Conservation (phyloP, 2,888 invertebrate species). For the Zelleria hepariella region DNA sequence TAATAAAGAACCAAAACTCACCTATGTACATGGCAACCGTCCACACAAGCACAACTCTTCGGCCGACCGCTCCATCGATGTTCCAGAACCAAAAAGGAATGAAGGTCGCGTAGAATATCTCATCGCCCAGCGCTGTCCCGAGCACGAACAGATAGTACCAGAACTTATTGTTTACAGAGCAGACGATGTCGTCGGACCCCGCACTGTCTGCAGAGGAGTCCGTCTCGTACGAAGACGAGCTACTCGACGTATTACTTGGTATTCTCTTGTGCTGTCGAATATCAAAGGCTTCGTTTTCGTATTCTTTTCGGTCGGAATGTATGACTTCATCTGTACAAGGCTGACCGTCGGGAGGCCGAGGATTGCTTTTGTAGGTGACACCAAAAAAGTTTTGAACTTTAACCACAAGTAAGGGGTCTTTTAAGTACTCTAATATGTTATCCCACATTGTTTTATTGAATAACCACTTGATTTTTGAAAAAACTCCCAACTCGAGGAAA, state of each 20-base stretch:
- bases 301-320: constrained; percentile 37
- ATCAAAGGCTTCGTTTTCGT: constrained; percentile 32
- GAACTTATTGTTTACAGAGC: constrained; percentile 77
- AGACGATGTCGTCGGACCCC: constrained; percentile 48
- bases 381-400: constrained; percentile 86
- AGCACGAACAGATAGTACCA: constrained; percentile 89
- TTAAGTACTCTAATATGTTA: constrained; percentile 75
- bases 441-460: constrained; percentile 43
- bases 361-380: constrained; percentile 66
- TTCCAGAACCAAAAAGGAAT: constrained; percentile 97
- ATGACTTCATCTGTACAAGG: constrained; percentile 29
- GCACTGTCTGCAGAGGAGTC: constrained; percentile 49
- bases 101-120: constrained; percentile 91
- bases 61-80: constrained; percentile 87
- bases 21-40: constrained; percentile 87
- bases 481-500: not conserved
- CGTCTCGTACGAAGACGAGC: constrained; percentile 51
- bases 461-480: not conserved
- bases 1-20: constrained; percentile 53
- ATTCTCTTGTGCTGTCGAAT: constrained; percentile 46
- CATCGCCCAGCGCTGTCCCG: constrained; percentile 91
- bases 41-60: constrained; percentile 88
- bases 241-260: constrained; percentile 51
- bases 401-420: constrained; percentile 82
- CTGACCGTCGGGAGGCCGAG: constrained; percentile 23